These are phyloP conservation scores for Butorides virescens DNA, from an alignment of 2,113 vertebrate genomes.

Conservation along the genomic window DNA sequence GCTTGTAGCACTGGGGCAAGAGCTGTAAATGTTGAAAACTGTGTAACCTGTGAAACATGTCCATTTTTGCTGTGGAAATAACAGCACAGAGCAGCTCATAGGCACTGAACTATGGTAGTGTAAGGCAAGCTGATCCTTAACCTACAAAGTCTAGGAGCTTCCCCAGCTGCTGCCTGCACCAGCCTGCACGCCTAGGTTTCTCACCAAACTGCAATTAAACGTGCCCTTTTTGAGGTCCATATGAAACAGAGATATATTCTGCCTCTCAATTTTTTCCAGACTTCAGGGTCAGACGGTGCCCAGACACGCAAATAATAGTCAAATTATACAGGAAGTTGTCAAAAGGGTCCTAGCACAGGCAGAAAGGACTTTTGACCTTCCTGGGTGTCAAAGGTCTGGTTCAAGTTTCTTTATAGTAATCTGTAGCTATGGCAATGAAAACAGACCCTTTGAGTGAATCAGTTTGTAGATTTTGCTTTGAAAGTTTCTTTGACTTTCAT, in stretches of 20 bases:
- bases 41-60: slow-evolving; percentile 27
- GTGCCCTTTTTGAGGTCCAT: slow-evolving; percentile 44
- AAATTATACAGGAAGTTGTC: slow-evolving; percentile 87
- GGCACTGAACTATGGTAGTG: background rate
- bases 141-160: background rate
- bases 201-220: slow-evolving; percentile 66
- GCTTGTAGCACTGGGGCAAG: slow-evolving; percentile 10
- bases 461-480: slow-evolving; percentile 61
- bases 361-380: slow-evolving; percentile 78
- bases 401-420: slow-evolving; percentile 84
- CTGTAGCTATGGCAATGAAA: slow-evolving; percentile 77
- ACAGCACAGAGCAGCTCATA: background rate
- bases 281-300: slow-evolving; percentile 79
- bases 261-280: slow-evolving; percentile 76
- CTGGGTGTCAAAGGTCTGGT: slow-evolving; percentile 81
- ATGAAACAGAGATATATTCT: slow-evolving; percentile 54
- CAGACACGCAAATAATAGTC: slow-evolving; percentile 83
- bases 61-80: background rate
- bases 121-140: slow-evolving; percentile 30
- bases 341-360: slow-evolving; percentile 79
- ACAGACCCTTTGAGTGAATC: slow-evolving; percentile 69
- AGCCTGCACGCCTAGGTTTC: slow-evolving; percentile 20
- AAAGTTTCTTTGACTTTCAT: slow-evolving; percentile 66
- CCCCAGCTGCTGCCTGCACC: background rate
- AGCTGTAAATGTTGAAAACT: slow-evolving; percentile 22